Base-by-base conservation (phyloP, 2,888 invertebrate species). In the Acrobasis suavella region DNA sequence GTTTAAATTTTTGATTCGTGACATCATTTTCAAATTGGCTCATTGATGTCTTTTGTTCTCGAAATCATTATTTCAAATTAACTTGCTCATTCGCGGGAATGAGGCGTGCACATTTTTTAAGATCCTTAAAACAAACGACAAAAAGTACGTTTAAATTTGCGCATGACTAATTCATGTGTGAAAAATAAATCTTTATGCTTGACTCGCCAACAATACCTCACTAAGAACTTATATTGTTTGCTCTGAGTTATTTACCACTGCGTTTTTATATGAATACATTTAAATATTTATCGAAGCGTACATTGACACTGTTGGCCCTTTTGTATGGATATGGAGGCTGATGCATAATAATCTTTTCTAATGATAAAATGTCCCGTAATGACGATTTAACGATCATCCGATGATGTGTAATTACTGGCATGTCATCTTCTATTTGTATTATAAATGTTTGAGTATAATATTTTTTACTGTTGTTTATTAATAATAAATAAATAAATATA, bases 361-460 rank as follows among this genome's bases (percentile, higher is more conserved):
- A 56, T 39, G 42, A 42, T 56, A n/a, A 52, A 56, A 42, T 17
- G 17, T 42, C 42, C 17, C 38, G 56, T 42, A 46, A 56, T 39
- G 56, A 42, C 42, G 42, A 42, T 55, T 51, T 51, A 37, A 50
- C 22, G 49, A 56, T 10, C 14, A 49, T 51, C 39, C 50, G 32
- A 62, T 38, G 56, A 63, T 38, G 17, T 32, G 38, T 51, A n/a
- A 65, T 42, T 32, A 64, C 17, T 58, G 60, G 62, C 58, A 50
- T 15, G 42, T 56, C 42, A 56, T 56, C 55, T 16, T 56, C 15
- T 17, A 7, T 17, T 42, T 42, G 42, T 42, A 12, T 39, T 10
- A 39, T 3, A 39, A 39, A 39, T 39, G 39, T 9, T 42, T 2
- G 14, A 42, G 32, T 32, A 6, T 12, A 42, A 42, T 8, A 42